Conservation (phyloP, 2,113 vertebrate species). For the Syngnathoides biaculeatus region DNA sequence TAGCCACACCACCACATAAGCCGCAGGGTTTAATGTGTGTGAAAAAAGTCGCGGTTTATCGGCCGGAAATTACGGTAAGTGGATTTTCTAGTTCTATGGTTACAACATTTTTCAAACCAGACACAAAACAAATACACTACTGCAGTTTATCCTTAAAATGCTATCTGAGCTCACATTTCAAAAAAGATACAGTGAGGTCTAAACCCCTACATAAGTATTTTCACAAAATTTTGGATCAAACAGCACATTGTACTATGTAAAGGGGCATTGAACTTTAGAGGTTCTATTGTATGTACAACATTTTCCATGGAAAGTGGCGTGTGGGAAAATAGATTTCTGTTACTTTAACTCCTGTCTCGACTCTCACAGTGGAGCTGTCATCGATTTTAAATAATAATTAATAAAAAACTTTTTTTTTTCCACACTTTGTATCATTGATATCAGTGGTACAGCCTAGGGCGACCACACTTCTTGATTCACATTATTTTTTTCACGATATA, state of each 20-base stretch:
- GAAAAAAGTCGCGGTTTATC: too few relatives aligned
- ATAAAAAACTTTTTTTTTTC: background rate
- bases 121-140: too few relatives aligned
- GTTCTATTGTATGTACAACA: background rate
- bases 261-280: background rate
- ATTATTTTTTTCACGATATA: constrained; percentile 14
- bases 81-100: too few relatives aligned
- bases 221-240: background rate
- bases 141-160: background rate
- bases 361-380: constrained; percentile 1
- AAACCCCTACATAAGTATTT: background rate
- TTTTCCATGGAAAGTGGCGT: background rate
- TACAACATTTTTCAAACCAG: too few relatives aligned
- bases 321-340: background rate
- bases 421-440: constrained; percentile 11
- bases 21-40: too few relatives aligned
- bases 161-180: background rate
- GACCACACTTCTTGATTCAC: constrained; percentile 22
- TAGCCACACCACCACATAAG: too few relatives aligned
- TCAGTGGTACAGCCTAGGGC: constrained; percentile 29
- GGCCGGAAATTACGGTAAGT: too few relatives aligned
- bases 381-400: constrained; percentile 9
- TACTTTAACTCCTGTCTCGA: background rate
- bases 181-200: background rate
- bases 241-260: background rate